Conservation (phyloP, 2,888 invertebrate species). For the Digitonthophagus gazella region DNA sequence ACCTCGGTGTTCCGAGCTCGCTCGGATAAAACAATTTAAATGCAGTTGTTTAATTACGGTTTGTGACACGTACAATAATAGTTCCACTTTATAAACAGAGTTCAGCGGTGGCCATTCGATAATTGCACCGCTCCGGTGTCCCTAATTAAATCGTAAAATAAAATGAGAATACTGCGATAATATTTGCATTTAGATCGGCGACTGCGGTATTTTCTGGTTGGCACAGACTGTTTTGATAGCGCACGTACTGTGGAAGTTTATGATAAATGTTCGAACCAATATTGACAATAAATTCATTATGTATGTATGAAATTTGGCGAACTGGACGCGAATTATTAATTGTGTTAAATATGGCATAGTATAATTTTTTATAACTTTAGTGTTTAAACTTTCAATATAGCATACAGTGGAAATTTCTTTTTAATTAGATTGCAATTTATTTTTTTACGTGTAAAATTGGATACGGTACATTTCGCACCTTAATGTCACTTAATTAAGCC, state of each 20-base stretch:
- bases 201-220: neutral
- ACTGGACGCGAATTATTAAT: neutral
- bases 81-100: neutral
- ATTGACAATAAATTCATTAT: neutral
- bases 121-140: neutral
- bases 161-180: neutral
- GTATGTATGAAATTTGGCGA: neutral
- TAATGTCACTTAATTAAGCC: conserved; percentile 19
- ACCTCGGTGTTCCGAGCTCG: neutral
- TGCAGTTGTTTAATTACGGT: neutral
- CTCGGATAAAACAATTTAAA: neutral
- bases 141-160: neutral
- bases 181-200: neutral
- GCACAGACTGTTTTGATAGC: neutral
- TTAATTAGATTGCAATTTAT: neutral
- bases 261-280: neutral
- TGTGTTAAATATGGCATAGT: too few relatives aligned
- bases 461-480: conserved; percentile 11
- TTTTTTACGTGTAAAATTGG: neutral
- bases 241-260: neutral
- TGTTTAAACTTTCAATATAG: too few relatives aligned
- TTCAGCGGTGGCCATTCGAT: neutral
- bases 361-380: too few relatives aligned
- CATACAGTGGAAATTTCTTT: neutral
- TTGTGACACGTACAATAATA: neutral